Evolutionary conservation across 2,797 vertebrate species (phyloP).

Genomic region (Cryptoprocta ferox): DNA sequence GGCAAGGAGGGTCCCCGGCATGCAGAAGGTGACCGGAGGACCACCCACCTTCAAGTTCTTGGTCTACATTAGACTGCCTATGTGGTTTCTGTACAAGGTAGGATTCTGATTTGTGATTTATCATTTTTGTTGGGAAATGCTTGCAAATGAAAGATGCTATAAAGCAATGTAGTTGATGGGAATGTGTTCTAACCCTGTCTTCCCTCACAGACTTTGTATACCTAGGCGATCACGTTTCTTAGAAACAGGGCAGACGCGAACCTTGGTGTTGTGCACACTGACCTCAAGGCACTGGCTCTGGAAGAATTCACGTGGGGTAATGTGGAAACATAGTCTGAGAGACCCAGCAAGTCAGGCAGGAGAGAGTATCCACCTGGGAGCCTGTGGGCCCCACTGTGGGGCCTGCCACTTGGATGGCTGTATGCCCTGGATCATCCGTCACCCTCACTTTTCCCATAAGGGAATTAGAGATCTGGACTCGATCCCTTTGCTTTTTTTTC

Average conservation of each 20-base stretch:
- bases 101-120: neutral
- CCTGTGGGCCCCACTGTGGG: too few relatives aligned
- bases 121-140: neutral
- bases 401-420: neutral
- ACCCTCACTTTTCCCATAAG: neutral
- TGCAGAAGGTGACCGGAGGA: too few relatives aligned
- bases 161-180: neutral
- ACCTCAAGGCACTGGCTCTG: neutral
- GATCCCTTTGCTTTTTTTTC: neutral
- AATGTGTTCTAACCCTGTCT: neutral
- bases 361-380: neutral
- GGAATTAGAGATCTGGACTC: neutral
- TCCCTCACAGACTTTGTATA: neutral
- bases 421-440: too few relatives aligned
- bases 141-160: neutral
- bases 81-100: neutral
- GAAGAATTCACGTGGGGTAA: neutral
- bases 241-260: neutral
- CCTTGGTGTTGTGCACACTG: neutral
- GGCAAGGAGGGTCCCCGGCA: too few relatives aligned
- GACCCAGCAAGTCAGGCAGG: neutral
- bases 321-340: neutral
- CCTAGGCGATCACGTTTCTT: neutral
- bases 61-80: neutral
- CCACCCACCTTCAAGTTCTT: neutral